These are phyloP conservation scores for Tiliacea citrago DNA, from an alignment of 2,888 invertebrate genomes.

Conservation along the genomic window DNA sequence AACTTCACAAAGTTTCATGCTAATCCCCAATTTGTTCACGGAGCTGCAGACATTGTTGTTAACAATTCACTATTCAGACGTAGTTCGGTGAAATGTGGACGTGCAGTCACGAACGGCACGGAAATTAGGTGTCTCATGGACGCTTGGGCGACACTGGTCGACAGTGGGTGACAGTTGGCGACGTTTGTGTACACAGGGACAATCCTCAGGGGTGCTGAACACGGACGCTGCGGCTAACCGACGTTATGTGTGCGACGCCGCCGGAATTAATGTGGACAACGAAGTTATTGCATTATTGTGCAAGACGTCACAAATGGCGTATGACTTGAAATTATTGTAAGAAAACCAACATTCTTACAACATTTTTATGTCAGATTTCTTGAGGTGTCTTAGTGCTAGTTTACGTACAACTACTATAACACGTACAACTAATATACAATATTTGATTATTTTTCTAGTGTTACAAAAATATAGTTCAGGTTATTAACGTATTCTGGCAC, in stretches of 20 bases:
- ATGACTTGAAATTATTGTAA: not conserved
- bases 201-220: constrained; percentile 42
- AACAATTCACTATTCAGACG: constrained; percentile 40
- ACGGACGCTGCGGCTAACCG: constrained; percentile 60
- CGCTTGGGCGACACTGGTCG: constrained; percentile 21
- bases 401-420: no score
- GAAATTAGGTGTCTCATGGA: constrained; percentile 70
- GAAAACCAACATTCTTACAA: not conserved
- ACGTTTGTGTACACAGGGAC: constrained; percentile 33
- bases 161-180: constrained; percentile 19
- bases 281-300: constrained; percentile 38
- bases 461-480: no score
- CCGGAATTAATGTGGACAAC: constrained; percentile 39
- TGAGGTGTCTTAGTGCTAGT: no score
- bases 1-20: constrained; percentile 32
- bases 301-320: constrained; percentile 4
- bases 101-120: constrained; percentile 57
- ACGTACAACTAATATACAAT: no score
- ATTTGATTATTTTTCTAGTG: no score
- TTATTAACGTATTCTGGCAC: not conserved
- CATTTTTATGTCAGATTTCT: no score
- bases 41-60: constrained; percentile 17
- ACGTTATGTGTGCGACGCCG: constrained; percentile 40
- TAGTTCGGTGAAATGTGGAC: constrained; percentile 21
- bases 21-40: constrained; percentile 35